These are phyloP conservation scores for Globodera ellingtonae DNA, from an alignment of 1,140 invertebrate species.

Conservation along the genomic window DNA sequence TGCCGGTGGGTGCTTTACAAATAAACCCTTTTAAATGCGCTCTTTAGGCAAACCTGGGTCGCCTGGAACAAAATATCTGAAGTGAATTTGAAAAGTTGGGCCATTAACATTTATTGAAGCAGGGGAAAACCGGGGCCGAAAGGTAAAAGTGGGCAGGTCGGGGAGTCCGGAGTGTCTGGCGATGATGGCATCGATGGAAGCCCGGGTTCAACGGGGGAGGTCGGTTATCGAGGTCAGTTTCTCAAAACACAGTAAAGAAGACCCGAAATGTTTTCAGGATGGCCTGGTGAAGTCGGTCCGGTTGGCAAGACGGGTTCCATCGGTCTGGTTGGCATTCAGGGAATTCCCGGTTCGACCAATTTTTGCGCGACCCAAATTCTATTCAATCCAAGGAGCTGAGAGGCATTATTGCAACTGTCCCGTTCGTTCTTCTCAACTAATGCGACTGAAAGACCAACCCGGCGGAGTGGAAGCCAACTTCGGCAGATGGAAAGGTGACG, in stretches of 20 bases:
- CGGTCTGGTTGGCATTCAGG: constrained; percentile 22
- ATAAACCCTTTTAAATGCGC: not conserved
- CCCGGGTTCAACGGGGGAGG: constrained; percentile 3
- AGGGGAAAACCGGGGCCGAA: constrained; percentile 11
- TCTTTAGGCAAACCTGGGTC: constrained; percentile 14
- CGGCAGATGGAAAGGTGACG: constrained; percentile 19
- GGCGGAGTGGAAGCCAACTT: not conserved
- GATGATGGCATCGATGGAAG: not conserved
- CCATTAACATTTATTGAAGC: not conserved
- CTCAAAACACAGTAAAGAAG: not conserved
- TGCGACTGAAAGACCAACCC: constrained; percentile 15
- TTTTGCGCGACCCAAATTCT: not conserved
- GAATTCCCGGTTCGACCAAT: constrained; percentile 14
- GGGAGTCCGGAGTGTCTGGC: constrained; percentile 25
- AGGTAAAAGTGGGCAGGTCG: constrained; percentile 21
- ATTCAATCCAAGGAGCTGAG: constrained; percentile 33
- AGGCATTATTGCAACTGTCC: constrained; percentile 38
- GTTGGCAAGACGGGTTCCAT: not conserved
- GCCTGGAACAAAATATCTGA: constrained; percentile 22
- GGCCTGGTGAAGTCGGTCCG: constrained; percentile 24
- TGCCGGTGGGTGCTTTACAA: not conserved
- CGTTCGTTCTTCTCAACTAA: constrained; percentile 25
- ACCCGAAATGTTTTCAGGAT: constrained; percentile 2
- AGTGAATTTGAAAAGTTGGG: constrained; percentile 5
- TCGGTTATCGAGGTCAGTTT: constrained; percentile 14